phyloP scores from a whole-genome alignment of 2,888 invertebrate species.

The Dasypolia templi region DNA sequence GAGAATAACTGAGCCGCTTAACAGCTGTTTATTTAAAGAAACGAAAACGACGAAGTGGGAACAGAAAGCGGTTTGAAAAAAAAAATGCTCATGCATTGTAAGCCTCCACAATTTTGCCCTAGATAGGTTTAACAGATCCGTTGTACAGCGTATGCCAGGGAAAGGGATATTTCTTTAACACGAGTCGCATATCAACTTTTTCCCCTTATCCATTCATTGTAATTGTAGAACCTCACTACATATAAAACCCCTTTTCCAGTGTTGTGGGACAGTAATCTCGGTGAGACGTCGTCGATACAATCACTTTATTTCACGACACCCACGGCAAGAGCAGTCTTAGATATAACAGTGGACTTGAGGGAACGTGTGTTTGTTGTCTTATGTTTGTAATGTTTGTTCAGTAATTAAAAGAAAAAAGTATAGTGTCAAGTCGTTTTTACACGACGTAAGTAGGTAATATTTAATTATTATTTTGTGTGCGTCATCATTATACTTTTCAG shows the following conservation, averaged over 20 bases:
- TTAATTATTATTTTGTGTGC: not conserved
- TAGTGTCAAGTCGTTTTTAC: too few relatives aligned
- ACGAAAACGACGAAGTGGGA: not conserved
- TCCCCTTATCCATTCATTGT: too few relatives aligned
- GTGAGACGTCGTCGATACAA: slow-evolving; percentile 37
- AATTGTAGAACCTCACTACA: not conserved
- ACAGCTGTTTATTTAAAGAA: not conserved
- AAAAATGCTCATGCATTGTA: not conserved
- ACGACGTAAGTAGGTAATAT: not conserved
- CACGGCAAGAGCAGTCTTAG: too few relatives aligned
- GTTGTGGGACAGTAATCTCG: slow-evolving; percentile 21
- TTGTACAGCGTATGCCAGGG: not conserved
- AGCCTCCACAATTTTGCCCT: not conserved
- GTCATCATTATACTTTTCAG: not conserved
- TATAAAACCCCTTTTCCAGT: not conserved
- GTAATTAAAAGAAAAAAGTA: not conserved
- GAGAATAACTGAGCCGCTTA: not conserved
- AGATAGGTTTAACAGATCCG: not conserved
- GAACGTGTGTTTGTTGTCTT: not conserved
- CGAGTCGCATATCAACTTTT: not conserved
- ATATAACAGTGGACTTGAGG: too few relatives aligned
- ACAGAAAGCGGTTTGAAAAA: not conserved
- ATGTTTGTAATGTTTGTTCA: not conserved
- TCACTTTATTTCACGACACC: slow-evolving; percentile 40
- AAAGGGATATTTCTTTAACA: not conserved